phyloP scores from a whole-genome alignment of 2,113 vertebrate species.

The Oryzias celebensis region DNA sequence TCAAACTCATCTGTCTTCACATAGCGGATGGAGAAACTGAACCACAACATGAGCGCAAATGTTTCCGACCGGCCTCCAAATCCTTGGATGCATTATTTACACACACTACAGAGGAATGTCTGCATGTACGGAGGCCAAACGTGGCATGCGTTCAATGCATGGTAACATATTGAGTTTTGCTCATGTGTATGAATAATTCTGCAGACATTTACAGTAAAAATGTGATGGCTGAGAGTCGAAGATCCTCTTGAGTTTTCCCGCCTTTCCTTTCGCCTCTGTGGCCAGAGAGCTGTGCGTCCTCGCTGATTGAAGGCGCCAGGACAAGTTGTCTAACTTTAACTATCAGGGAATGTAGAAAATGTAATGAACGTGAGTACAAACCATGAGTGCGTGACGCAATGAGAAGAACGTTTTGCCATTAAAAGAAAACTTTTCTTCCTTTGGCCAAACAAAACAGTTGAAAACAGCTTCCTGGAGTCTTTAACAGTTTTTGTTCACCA shows the following conservation, averaged over 20 bases:
- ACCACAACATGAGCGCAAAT: constrained; percentile 33
- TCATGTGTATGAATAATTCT: constrained; percentile 73
- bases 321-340: constrained; percentile 39
- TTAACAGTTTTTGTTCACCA: constrained; percentile 69
- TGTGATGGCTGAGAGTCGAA: constrained; percentile 34
- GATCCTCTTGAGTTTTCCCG: too few relatives aligned
- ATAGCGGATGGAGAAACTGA: constrained; percentile 4
- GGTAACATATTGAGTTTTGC: constrained; percentile 66
- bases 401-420: constrained; percentile 46
- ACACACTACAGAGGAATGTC: constrained; percentile 56
- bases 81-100: constrained; percentile 58
- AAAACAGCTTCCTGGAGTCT: constrained; percentile 60
- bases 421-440: constrained; percentile 62
- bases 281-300: constrained; percentile 56
- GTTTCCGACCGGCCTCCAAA: constrained; percentile 13
- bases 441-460: constrained; percentile 53
- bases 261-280: not conserved
- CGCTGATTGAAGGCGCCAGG: constrained; percentile 35
- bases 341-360: constrained; percentile 66
- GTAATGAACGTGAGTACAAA: constrained; percentile 59
- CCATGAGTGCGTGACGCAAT: constrained; percentile 60
- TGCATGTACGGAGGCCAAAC: constrained; percentile 51
- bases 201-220: constrained; percentile 78
- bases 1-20: constrained; percentile 35
- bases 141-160: constrained; percentile 75